A percentile compares a stretch with the other conserved stretches of the same genome.
Conservation (phyloP, 1,140 invertebrate species). For the Cryptotermes secundus region DNA sequence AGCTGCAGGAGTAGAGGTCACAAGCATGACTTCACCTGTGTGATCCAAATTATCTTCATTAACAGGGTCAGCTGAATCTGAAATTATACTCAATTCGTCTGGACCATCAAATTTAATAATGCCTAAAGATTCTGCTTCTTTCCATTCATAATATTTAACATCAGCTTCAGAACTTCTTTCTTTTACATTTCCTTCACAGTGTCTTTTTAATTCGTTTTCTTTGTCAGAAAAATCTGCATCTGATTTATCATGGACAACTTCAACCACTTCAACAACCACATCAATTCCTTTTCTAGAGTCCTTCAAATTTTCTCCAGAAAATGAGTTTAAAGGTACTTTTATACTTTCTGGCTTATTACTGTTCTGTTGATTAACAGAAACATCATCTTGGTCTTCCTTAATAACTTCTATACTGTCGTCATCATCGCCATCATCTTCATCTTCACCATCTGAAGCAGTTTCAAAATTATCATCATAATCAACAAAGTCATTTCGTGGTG, state of each 20-base stretch:
- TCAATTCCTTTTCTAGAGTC: not conserved
- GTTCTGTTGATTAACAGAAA: not conserved
- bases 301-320: not conserved
- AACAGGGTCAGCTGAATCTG: not conserved
- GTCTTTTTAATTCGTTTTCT: not conserved
- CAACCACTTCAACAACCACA: not conserved
- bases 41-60: slow-evolving; percentile 1
- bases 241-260: not conserved
- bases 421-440: slow-evolving; percentile 9
- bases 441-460: slow-evolving; percentile 29
- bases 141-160: not conserved
- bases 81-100: not conserved
- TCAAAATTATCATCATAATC: slow-evolving; percentile 27
- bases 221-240: not conserved
- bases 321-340: not conserved
- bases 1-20: slow-evolving; percentile 10
- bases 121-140: not conserved
- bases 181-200: not conserved
- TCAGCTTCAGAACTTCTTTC: not conserved
- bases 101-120: not conserved
- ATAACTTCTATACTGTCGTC: slow-evolving; percentile 25
- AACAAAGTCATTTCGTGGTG: slow-evolving; percentile 17
- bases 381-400: not conserved
- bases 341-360: not conserved
- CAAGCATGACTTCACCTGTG: not conserved